Base-by-base conservation (phyloP, 2,113 vertebrate genomes). In the Laticauda colubrina region DNA sequence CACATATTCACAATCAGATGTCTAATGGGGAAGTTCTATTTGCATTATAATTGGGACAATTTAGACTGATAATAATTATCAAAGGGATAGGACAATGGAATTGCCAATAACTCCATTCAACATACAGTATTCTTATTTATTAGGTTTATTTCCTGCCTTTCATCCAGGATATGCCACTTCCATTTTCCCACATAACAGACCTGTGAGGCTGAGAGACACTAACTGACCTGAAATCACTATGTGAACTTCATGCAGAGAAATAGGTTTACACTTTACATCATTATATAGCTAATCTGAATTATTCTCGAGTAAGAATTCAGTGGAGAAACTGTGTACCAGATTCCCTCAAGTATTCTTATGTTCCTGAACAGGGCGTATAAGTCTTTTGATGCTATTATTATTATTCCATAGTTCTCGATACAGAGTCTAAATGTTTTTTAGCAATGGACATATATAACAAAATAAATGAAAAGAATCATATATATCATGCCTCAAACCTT, bases 401-500 rank as follows among this genome's bases (percentile, higher is more conserved):
- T 39, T 81, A 81, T 81, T 81, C 69, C 69, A 81, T 81, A 81
- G 15, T 39, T 39, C 69, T 81, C 15, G 6, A 18, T 39, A 81
- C 69, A 39, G 15, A 39, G 6, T 39, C 18, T 20, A 81, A 81
- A 81, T 39, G 15, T 75, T 69, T 69, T 81, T 39, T 39, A 81
- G 69, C 34, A 81, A 81, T 39, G 69, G 69, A 81, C 34, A 39
- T 39, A 39, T 21, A 81, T 81, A 81, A 20, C 34, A 81, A 81
- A 81, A 75, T 39, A 39, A 81, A 81, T 39, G 39, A 7, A 61
- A 81, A 92, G 48, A 55, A n/a, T 21, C 26, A 93, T 75, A 93
- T 95, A 95, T 29, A 21, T 4, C n/a, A 59, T 93, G 23, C 9
- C 10, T 8, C 4, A 48, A 10, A 43, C 1, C 87, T 94, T 92